Evolutionary conservation across 1,140 invertebrate genomes (phyloP).

Genomic region (Scaptomyza pallida): DNA sequence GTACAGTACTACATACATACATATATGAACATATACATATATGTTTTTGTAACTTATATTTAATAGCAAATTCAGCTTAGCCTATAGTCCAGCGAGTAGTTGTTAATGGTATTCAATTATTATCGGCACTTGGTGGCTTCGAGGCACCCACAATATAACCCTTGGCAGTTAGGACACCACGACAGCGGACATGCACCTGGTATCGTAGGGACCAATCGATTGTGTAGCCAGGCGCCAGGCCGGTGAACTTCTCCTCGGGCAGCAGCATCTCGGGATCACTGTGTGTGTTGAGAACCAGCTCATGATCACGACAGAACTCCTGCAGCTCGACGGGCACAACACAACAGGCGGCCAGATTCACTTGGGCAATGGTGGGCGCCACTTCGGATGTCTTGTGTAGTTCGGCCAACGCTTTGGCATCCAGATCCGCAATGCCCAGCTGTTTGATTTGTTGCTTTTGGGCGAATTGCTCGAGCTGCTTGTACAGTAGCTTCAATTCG

Average conservation of each 20-base stretch:
- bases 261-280: slow-evolving; percentile 93
- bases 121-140: slow-evolving; percentile 38
- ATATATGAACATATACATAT: not conserved
- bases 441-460: slow-evolving; percentile 86
- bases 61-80: slow-evolving; percentile 61
- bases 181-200: slow-evolving; percentile 94
- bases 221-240: slow-evolving; percentile 63
- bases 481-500: slow-evolving; percentile 87
- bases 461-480: slow-evolving; percentile 70
- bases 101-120: slow-evolving; percentile 22
- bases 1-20: slow-evolving; percentile 61
- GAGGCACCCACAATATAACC: slow-evolving; percentile 88
- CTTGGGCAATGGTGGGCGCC: slow-evolving; percentile 96
- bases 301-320: slow-evolving; percentile 94
- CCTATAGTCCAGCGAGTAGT: slow-evolving; percentile 29
- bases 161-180: slow-evolving; percentile 94
- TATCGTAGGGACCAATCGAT: slow-evolving; percentile 91
- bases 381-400: slow-evolving; percentile 92
- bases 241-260: slow-evolving; percentile 59
- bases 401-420: slow-evolving; percentile 90
- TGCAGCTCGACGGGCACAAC: slow-evolving; percentile 96
- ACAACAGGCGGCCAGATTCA: slow-evolving; percentile 97
- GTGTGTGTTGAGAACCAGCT: slow-evolving; percentile 97
- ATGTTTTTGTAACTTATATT: slow-evolving; percentile 15
- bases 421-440: slow-evolving; percentile 95